These are phyloP conservation scores for Nothoprocta pentlandii DNA, from an alignment of 2,113 vertebrate genomes.

Conservation along the genomic window DNA sequence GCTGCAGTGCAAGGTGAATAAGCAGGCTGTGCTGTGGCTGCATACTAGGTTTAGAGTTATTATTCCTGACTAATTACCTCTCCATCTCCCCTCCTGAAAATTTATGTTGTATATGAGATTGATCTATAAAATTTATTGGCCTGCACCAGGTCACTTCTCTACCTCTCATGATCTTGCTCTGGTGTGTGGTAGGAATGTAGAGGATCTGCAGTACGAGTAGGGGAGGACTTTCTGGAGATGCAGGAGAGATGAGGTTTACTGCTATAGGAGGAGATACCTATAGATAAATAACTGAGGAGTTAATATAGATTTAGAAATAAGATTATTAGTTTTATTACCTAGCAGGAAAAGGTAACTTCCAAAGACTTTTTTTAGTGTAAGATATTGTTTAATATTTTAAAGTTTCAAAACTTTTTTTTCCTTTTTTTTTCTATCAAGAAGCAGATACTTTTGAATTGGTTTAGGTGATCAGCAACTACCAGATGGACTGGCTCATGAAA, in stretches of 20 bases:
- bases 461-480: background rate
- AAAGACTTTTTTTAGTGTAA: background rate
- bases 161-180: background rate
- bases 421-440: background rate
- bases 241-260: background rate
- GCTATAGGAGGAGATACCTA: too few species aligned
- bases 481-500: background rate
- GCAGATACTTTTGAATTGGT: background rate
- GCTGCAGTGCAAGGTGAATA: background rate
- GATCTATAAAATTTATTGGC: background rate
- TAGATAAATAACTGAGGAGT: too few species aligned
- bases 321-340: background rate
- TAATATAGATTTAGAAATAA: background rate
- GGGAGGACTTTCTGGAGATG: background rate
- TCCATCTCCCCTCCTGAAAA: background rate
- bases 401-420: background rate
- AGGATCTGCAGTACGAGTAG: background rate
- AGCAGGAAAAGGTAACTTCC: background rate
- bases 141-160: background rate
- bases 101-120: rapidly evolving
- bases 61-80: background rate
- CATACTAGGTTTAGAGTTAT: background rate
- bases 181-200: background rate
- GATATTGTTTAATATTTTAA: background rate
- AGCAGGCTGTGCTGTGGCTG: rapidly evolving